Base-by-base conservation (phyloP, 2,113 vertebrate genomes). In the Peromyscus leucopus region DNA sequence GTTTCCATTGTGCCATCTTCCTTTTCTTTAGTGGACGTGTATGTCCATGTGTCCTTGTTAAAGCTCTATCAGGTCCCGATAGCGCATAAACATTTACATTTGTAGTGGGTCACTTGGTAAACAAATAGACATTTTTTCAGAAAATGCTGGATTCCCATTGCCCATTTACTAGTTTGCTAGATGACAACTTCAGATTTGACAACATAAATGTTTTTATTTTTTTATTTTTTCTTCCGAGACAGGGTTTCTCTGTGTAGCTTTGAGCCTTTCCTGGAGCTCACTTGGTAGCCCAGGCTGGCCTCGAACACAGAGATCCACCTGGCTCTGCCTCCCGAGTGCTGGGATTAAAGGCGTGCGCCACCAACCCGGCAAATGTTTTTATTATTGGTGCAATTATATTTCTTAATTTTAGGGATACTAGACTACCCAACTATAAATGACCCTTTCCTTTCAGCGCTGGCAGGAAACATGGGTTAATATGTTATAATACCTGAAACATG, bases 141-240 rank as follows among this genome's bases (percentile, higher is more conserved):
- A 91, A 95, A 97, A 94, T 94, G 57, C 13, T 93, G 93, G 13
- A 33, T 93, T 96, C 93, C 91, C 13, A 92, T 94, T 93, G 17
- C 22, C 91, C 48, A 48, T 94, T 90, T 88, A 92, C 28, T 82
- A 94, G 67, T 65, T 95, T 42, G 65, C 67, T 33, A 96, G 33
- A 75, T 91, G 78, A 63, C 21, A 91, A 15, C 33, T 93, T 94
- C 86, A 31, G 55, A 46, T 94, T 79, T 93, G n/a, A 71, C 79
- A 96, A 63, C 31, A 2, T 61, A 7, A 63, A 65, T 91, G 28
- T 39, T n/a, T n/a, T n/a, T n/a, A n/a, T n/a, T n/a, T n/a, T n/a
- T n/a, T n/a, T n/a, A n/a, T n/a, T n/a, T n/a, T n/a, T n/a, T n/a
- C n/a, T n/a, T n/a, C n/a, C n/a, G n/a, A n/a, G n/a, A n/a, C n/a